These are phyloP conservation scores for Pasiphila rectangulata DNA, from an alignment of 2,888 invertebrate genomes.

Conservation along the genomic window DNA sequence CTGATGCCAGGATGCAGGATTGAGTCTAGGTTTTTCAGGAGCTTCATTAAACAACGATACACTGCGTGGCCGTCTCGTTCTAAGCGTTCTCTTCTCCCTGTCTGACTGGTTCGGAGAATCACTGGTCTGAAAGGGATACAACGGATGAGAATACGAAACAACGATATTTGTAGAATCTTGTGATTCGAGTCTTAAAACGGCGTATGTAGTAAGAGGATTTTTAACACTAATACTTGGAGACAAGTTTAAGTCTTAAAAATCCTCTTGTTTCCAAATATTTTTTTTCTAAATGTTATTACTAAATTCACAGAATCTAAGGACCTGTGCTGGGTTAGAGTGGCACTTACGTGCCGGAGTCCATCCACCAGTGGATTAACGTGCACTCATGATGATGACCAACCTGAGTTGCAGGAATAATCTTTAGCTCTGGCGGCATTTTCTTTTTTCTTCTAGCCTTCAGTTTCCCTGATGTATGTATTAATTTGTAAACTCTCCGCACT, in stretches of 20 bases:
- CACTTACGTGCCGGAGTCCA: too few relatives aligned
- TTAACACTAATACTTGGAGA: too few relatives aligned
- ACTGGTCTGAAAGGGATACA: slow-evolving; percentile 68
- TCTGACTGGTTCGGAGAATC: slow-evolving; percentile 75
- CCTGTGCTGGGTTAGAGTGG: too few relatives aligned
- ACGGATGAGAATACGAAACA: too few relatives aligned
- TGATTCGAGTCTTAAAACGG: too few relatives aligned
- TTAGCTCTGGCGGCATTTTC: slow-evolving; percentile 78
- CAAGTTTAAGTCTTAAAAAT: too few relatives aligned
- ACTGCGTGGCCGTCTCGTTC: slow-evolving; percentile 66
- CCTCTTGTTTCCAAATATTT: too few relatives aligned
- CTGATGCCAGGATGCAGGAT: slow-evolving; percentile 76
- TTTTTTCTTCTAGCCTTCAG: slow-evolving; percentile 69
- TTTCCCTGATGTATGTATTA: slow-evolving; percentile 61
- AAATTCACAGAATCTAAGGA: too few relatives aligned
- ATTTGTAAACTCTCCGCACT: slow-evolving; percentile 65
- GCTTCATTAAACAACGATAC: slow-evolving; percentile 73
- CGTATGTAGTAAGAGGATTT: too few relatives aligned
- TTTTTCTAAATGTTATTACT: too few relatives aligned
- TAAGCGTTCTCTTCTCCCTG: slow-evolving; percentile 58
- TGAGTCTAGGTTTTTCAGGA: slow-evolving; percentile 62
- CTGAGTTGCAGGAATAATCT: slow-evolving; percentile 66
- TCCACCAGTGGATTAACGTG: too few relatives aligned
- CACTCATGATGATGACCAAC: slow-evolving; percentile 39
- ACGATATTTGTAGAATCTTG: too few relatives aligned